Conservation (phyloP, 92 coral and sea anemone species). For the Zoanthus sociatus region DNA sequence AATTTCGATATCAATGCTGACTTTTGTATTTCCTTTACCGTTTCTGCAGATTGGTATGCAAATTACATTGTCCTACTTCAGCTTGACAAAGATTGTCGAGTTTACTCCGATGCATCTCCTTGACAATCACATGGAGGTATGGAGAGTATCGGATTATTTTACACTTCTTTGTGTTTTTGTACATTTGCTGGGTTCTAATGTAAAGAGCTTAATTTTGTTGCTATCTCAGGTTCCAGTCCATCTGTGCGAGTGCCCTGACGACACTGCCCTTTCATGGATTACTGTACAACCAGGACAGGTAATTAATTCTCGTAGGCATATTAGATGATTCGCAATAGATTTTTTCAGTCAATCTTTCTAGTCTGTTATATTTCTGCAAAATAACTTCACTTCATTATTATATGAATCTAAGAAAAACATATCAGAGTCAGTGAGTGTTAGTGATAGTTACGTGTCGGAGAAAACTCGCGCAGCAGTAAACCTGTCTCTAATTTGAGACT, state of each 20-base stretch:
- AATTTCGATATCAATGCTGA: too few relatives aligned
- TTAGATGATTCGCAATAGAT: background rate
- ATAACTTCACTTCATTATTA: too few relatives aligned
- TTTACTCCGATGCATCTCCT: slow-evolving; percentile 91
- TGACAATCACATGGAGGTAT: slow-evolving; percentile 86
- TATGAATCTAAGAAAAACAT: too few relatives aligned
- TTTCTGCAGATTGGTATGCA: slow-evolving; percentile 86
- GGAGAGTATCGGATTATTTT: background rate
- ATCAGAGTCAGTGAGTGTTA: too few relatives aligned
- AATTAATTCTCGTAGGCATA: background rate
- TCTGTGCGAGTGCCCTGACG: slow-evolving; percentile 78
- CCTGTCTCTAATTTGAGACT: too few relatives aligned
- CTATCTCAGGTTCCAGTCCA: slow-evolving; percentile 69
- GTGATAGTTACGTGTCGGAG: too few relatives aligned
- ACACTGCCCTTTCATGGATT: slow-evolving; percentile 69
- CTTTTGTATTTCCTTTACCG: background rate
- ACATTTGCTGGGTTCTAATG: background rate
- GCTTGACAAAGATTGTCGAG: slow-evolving; percentile 93
- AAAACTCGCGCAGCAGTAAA: too few relatives aligned
- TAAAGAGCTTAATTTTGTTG: background rate
- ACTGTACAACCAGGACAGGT: slow-evolving; percentile 92
- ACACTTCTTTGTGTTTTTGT: background rate
- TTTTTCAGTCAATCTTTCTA: too few relatives aligned
- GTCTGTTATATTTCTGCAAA: too few relatives aligned
- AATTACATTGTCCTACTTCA: slow-evolving; percentile 93